Conservation (phyloP, 2,888 invertebrate species). For the Fabriciana adippe region DNA sequence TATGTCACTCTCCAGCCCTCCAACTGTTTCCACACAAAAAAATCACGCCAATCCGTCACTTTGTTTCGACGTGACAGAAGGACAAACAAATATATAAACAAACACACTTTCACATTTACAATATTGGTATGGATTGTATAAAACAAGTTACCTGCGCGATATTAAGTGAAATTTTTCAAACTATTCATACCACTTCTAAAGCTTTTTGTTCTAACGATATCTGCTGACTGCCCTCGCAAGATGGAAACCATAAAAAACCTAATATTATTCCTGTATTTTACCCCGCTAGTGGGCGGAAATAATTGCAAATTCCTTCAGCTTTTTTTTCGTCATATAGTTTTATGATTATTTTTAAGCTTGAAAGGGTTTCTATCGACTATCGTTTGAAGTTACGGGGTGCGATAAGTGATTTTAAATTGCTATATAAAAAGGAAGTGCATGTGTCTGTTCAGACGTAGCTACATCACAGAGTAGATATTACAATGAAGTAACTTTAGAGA, state of each 20-base stretch:
- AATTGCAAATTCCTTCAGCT: constrained; percentile 36
- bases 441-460: no score
- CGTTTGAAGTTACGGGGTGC: constrained; percentile 23
- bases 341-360: constrained; percentile 34
- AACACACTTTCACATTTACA: no score
- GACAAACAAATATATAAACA: no score
- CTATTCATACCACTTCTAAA: constrained; percentile 13
- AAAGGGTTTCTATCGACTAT: constrained; percentile 20
- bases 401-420: constrained; percentile 6
- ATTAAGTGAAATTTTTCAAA: background rate
- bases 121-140: no score
- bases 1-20: no score
- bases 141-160: no score
- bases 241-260: constrained; percentile 40
- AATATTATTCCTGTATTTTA: constrained; percentile 43
- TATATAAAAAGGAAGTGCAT: constrained; percentile 1
- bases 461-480: no score
- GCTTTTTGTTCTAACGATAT: background rate
- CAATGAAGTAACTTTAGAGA: no score
- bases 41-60: no score
- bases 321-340: constrained; percentile 27
- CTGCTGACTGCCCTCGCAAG: constrained; percentile 32
- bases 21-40: no score
- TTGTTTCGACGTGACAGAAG: no score
- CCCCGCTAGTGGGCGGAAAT: constrained; percentile 39